phyloP scores from a whole-genome alignment of 1,140 invertebrate species.

The Galendromus occidentalis region DNA sequence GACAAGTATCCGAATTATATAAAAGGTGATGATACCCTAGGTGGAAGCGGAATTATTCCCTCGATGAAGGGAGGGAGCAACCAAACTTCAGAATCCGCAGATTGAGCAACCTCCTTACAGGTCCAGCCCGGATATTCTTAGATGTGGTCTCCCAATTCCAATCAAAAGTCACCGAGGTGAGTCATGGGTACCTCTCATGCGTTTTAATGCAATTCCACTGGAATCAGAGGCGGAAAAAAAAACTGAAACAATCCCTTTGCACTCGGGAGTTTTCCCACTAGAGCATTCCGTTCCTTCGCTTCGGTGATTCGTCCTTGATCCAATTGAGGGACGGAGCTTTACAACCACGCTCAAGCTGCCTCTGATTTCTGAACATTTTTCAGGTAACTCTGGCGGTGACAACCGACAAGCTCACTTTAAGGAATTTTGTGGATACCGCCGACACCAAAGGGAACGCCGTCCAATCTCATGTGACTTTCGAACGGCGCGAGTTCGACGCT shows the following conservation, averaged over 20 bases:
- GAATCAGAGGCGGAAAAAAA: too few species aligned
- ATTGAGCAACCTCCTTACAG: not conserved
- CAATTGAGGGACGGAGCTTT: too few species aligned
- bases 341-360: too few species aligned
- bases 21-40: not conserved
- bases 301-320: too few species aligned
- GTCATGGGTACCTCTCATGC: too few species aligned
- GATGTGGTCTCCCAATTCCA: conserved; percentile 4
- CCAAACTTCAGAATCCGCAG: too few species aligned
- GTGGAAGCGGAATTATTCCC: too few species aligned
- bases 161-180: not conserved
- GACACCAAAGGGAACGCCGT: not conserved
- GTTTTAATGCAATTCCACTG: too few species aligned
- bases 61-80: too few species aligned
- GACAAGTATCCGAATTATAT: not conserved
- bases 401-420: not conserved
- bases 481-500: not conserved
- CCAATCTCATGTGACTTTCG: not conserved
- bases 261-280: too few species aligned
- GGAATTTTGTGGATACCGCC: not conserved
- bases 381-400: not conserved
- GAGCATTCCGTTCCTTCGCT: too few species aligned
- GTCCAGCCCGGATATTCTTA: not conserved
- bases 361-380: not conserved
- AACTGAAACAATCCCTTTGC: too few species aligned